Percentiles rank a stretch among this genome's conserved stretches.
Conservation (phyloP, 2,113 vertebrate species). For the Murina feae region DNA sequence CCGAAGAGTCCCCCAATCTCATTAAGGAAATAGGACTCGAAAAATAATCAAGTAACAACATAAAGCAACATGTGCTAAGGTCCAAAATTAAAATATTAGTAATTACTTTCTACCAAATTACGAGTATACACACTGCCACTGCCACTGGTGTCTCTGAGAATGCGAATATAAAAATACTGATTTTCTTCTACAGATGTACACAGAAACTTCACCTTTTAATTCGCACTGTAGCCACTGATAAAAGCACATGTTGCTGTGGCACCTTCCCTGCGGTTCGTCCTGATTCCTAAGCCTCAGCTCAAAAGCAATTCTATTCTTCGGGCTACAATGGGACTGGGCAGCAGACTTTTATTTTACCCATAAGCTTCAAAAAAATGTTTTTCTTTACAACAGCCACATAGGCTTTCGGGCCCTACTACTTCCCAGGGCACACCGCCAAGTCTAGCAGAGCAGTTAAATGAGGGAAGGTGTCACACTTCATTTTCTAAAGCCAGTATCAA, state of each 20-base stretch:
- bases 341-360: not conserved
- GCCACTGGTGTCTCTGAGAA: slow-evolving; percentile 4
- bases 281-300: not conserved
- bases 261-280: not conserved
- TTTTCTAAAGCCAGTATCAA: slow-evolving; percentile 1
- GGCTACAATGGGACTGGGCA: not conserved
- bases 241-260: not conserved
- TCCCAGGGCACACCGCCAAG: not conserved
- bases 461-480: not conserved
- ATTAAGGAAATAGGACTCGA: not conserved
- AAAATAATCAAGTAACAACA: not conserved
- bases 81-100: not conserved
- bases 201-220: not conserved
- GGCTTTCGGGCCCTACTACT: not conserved
- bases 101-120: not conserved
- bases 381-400: not conserved
- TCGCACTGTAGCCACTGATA: not conserved
- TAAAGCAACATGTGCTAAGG: not conserved
- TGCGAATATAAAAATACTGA: not conserved
- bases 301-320: not conserved
- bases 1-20: not conserved
- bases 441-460: not conserved
- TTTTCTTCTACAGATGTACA: not conserved
- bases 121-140: not conserved
- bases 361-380: not conserved